A percentile compares a stretch with the other conserved stretches of the same genome.
Evolutionary conservation across 2,113 vertebrate species (phyloP).

Genomic region (Pollimyrus isidori): DNA sequence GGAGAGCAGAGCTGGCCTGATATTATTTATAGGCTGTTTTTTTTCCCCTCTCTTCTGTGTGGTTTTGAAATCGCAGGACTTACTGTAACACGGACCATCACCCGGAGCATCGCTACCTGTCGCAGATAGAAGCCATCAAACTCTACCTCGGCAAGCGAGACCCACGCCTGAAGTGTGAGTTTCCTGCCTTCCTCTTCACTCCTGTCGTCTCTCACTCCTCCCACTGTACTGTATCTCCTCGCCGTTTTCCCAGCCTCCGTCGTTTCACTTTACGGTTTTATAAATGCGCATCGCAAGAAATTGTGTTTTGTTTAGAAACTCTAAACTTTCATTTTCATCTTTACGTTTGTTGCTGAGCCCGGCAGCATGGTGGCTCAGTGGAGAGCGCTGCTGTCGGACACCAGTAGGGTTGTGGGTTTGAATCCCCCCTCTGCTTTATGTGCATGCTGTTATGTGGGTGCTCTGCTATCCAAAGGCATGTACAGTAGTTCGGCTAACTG

Average conservation of each 20-base stretch:
- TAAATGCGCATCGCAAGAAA: background rate
- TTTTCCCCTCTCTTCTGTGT: background rate
- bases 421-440: background rate
- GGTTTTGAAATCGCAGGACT: slow-evolving; percentile 62
- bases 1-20: background rate
- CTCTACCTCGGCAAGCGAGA: slow-evolving; percentile 85
- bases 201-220: background rate
- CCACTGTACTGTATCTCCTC: background rate
- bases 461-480: background rate
- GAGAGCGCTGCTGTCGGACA: background rate
- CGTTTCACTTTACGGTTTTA: background rate
- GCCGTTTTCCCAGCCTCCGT: background rate
- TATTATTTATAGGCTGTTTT: background rate
- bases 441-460: background rate
- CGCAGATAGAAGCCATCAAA: slow-evolving; percentile 89
- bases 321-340: background rate
- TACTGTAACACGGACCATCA: slow-evolving; percentile 93
- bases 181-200: background rate
- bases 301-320: background rate
- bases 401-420: background rate
- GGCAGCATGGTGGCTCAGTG: background rate
- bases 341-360: background rate
- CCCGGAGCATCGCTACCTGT: slow-evolving; percentile 81
- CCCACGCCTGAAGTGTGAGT: slow-evolving; percentile 83
- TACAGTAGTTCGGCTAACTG: background rate